Percentiles rank a stretch among this genome's conserved stretches.
phyloP scores from a whole-genome alignment of 2,113 vertebrate species.

The Hyaena hyaena region DNA sequence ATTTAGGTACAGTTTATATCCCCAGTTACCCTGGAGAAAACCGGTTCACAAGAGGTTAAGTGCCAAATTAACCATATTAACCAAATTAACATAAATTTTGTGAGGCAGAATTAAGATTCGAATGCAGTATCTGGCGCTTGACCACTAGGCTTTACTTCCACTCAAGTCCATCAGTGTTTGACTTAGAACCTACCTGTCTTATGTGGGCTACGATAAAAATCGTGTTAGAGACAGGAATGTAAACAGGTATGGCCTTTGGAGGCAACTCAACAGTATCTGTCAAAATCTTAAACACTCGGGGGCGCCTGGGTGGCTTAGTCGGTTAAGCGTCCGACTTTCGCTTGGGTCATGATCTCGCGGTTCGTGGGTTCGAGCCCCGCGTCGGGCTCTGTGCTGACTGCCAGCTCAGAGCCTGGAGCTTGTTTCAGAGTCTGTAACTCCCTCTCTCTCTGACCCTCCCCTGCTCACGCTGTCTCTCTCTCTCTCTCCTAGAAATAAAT shows the following conservation, averaged over 20 bases:
- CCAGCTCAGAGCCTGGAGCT: too few relatives aligned
- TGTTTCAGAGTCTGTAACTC: too few relatives aligned
- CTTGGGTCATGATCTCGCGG: too few relatives aligned
- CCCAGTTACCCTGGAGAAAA: background rate
- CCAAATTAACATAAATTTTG: background rate
- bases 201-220: background rate
- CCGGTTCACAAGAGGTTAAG: background rate
- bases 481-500: too few relatives aligned
- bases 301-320: too few relatives aligned
- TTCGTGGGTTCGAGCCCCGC: too few relatives aligned
- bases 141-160: background rate
- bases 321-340: too few relatives aligned
- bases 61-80: background rate
- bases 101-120: background rate
- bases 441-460: too few relatives aligned
- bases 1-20: background rate
- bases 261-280: background rate
- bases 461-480: too few relatives aligned
- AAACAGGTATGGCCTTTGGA: background rate
- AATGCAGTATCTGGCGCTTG: background rate
- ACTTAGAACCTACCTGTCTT: background rate
- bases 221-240: background rate
- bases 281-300: background rate
- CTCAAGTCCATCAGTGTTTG: background rate
- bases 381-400: too few relatives aligned